Base-by-base conservation (phyloP, 2,888 invertebrate species). In the Eupithecia insigniata region DNA sequence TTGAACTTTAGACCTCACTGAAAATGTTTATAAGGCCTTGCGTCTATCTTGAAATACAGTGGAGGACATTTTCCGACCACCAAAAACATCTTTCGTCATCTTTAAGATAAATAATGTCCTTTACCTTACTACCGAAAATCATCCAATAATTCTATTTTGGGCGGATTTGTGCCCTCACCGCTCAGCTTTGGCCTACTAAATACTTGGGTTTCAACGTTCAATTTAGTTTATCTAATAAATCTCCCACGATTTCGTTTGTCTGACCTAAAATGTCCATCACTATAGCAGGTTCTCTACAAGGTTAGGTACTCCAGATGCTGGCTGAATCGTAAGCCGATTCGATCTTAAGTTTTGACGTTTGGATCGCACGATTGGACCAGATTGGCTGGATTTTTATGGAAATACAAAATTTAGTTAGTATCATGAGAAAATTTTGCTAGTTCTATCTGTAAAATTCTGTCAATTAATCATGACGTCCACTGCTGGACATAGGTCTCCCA, bases 131-230 rank as follows among this genome's bases (percentile, higher is more conserved):
- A 0, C 36, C 36, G 36, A 36, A 64, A 64, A 64, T 36, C 62
- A n/a, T 36, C n/a, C 36, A 62, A 34, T 64, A 64, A 64, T 64
- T 36, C 62, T 26, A 64, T 64, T 64, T 64, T 22, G 34, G 26
- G 6, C 16, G 36, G 36, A 26, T 64, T 36, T 36, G 62, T 64
- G 30, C 32, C 32, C 10, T 32, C 62, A 22, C 34, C 62, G 30
- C 34, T 62, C 32, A n/a, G n/a, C n/a, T n/a, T n/a, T 10, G 22
- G 36, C 2, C 32, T 26, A 22, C 62, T 36, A 64, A 36, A 64
- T 64, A 32, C 62, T 64, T 34, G 34, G 32, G 62, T 16, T 30
- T 60, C 58, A 28, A 26, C 58, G 28, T n/a, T 16, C 62, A 64
- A 64, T 64, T 64, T 36, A 64, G 34, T 64, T 64, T 14, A 36